phyloP scores from a whole-genome alignment of 2,797 vertebrate species.

The Diplodus puntazzo region DNA sequence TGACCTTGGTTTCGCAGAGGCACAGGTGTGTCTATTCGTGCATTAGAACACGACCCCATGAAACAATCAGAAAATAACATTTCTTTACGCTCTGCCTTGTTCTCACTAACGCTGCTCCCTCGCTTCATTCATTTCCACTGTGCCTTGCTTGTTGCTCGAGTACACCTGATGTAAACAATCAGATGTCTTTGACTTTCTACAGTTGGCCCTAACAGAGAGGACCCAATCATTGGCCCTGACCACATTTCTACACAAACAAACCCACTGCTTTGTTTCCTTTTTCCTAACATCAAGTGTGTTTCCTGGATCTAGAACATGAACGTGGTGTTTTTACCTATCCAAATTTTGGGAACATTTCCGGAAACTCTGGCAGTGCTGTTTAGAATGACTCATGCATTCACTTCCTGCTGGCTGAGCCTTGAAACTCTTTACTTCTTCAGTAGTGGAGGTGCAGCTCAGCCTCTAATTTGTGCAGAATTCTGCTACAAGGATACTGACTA shows the following conservation, averaged over 20 bases:
- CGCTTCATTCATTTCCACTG: no score
- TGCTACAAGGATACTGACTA: constrained; percentile 6
- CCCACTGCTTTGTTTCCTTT: neutral
- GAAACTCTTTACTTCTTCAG: neutral
- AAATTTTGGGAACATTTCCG: neutral
- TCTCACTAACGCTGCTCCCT: no score
- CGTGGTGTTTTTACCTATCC: neutral
- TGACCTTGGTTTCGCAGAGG: no score
- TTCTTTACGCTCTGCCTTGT: no score
- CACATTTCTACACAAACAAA: neutral
- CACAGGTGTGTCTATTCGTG: no score
- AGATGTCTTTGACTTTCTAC: neutral
- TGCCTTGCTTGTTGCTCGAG: no score
- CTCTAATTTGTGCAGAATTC: neutral
- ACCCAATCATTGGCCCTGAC: neutral
- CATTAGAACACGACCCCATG: no score
- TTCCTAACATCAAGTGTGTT: neutral
- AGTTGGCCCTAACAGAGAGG: neutral
- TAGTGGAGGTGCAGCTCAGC: neutral
- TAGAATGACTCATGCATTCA: neutral
- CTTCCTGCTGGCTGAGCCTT: constrained; percentile 4
- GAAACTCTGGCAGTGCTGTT: neutral
- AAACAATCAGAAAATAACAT: no score
- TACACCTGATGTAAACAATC: neutral
- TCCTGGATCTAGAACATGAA: neutral